A percentile compares a stretch with the other conserved stretches of the same genome.
Conservation (phyloP, 2,113 vertebrate species). For the Forbesichthys agassizii region DNA sequence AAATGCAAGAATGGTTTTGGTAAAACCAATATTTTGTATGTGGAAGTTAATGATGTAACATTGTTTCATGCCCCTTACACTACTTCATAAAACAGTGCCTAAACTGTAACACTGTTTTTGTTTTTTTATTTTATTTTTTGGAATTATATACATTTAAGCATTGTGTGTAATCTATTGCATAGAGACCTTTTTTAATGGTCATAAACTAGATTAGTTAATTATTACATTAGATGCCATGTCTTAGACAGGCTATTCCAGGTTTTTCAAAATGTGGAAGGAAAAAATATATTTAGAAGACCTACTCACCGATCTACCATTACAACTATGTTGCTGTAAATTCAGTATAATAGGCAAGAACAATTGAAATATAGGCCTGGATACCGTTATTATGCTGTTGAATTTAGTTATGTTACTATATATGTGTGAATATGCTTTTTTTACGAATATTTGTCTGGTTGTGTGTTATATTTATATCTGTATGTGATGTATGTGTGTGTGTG, state of each 20-base stretch:
- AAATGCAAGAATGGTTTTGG: conserved; percentile 22
- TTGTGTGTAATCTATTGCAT: not conserved
- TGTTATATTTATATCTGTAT: no score
- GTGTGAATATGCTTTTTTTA: conserved; percentile 39
- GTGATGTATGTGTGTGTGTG: no score
- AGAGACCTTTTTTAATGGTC: not conserved
- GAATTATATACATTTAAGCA: not conserved
- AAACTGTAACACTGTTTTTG: not conserved
- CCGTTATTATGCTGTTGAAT: conserved; percentile 11
- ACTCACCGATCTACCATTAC: not conserved
- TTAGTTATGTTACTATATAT: conserved; percentile 1
- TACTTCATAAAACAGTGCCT: not conserved
- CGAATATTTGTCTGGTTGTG: conserved; percentile 32
- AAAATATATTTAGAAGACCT: not conserved
- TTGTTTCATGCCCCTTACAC: not conserved
- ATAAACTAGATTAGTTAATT: no score
- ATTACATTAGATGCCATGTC: no score
- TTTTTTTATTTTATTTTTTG: not conserved
- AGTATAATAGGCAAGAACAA: not conserved
- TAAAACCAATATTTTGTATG: not conserved
- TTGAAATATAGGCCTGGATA: not conserved
- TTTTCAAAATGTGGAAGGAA: no score
- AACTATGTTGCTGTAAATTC: not conserved
- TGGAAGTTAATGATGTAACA: not conserved
- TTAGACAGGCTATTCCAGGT: no score